Evolutionary conservation across 1,140 invertebrate genomes (phyloP), one percentile per base, ranked within the genome.

Genomic region (Epicauta chinensis): DNA sequence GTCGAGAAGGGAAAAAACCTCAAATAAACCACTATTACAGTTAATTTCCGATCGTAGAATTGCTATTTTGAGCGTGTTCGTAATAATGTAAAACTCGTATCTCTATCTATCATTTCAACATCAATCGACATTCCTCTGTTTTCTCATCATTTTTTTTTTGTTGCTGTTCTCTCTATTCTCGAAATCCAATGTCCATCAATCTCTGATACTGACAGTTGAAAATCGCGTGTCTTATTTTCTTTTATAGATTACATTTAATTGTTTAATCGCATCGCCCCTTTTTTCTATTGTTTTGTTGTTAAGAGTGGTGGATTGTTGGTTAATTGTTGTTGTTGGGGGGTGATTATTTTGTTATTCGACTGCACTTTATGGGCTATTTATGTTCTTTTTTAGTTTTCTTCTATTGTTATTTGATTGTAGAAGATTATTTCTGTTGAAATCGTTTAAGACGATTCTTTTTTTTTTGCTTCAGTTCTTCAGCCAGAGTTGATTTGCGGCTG

Each of bases 161-260:
- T n/a, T n/a, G n/a, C n/a, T n/a, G n/a, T n/a, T n/a, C n/a, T n/a
- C n/a, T n/a, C n/a, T n/a, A n/a, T n/a, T n/a, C n/a, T n/a, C n/a
- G n/a, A n/a, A n/a, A n/a, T n/a, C 23, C 23, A 23, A 23, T 23
- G 51, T 58, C 56, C 56, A 58, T 58, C 56, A 58, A 58, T 58
- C 56, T 50, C 36, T n/a, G 30, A 15, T 23, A 29, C 43, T 58
- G 56, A 58, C 56, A 58, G 35, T 41, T 58, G 42, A 54, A 58
- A 58, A 58, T 58, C 56, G 56, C 56, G 56, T 58, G 56, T 39
- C 39, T 53, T 47, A 42, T 54, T 54, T 30, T 43, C 16, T 50
- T 55, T 37, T 37, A 50, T 48, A 54, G 48, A 58, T 58, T 58
- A 52, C 56, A 58, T 58, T 58, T 58, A 58, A 58, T 58, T 58